Percentiles rank a stretch among this genome's conserved stretches.
Conservation (phyloP, 2,113 vertebrate genomes). For the Mus spicilegus region DNA sequence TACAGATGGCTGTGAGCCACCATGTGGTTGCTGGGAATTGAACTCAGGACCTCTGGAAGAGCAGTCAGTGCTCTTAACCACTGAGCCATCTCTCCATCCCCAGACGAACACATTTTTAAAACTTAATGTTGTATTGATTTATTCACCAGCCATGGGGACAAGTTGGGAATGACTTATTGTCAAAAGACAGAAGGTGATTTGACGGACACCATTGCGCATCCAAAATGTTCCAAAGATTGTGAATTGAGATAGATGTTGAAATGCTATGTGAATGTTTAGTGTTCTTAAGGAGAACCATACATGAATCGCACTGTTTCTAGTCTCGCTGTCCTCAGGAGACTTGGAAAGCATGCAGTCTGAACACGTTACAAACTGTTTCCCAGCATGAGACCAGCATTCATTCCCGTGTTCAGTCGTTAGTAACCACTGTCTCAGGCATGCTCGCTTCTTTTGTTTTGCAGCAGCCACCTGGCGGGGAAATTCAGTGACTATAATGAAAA, state of each 20-base stretch:
- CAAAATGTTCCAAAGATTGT: neutral
- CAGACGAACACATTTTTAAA: neutral
- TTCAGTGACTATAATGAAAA: neutral
- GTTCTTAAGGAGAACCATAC: neutral
- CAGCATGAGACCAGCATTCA: neutral
- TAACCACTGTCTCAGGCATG: neutral
- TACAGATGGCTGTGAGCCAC: no score
- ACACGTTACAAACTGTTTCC: neutral
- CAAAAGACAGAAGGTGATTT: neutral
- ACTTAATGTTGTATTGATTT: neutral
- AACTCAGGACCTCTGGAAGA: no score
- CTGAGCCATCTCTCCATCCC: no score
- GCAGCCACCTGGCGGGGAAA: neutral
- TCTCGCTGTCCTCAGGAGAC: neutral
- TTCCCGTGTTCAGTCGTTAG: neutral
- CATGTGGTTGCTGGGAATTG: no score
- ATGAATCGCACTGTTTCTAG: neutral
- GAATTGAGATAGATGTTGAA: neutral
- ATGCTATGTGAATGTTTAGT: neutral
- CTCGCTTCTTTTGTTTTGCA: neutral
- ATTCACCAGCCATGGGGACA: neutral
- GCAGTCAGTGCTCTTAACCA: no score
- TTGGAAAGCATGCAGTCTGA: neutral
- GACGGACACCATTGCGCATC: neutral
- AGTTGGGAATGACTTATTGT: neutral